phyloP scores from a whole-genome alignment of 2,888 invertebrate species.

The Dioctria rufipes region DNA sequence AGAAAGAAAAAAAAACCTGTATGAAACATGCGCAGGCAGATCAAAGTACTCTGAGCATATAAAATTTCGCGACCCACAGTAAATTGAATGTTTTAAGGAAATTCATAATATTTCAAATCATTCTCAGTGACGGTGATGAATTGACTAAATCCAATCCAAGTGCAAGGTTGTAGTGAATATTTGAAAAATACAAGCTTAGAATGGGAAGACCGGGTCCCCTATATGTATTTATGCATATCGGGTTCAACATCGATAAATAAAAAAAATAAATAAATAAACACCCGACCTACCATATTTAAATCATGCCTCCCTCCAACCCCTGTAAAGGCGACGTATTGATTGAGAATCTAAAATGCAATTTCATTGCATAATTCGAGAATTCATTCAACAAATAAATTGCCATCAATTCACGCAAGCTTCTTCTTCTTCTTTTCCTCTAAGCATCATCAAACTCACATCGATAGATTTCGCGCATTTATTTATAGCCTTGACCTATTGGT shows the following conservation, averaged over 20 bases:
- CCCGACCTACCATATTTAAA: conserved; percentile 5
- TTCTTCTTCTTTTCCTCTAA: background rate
- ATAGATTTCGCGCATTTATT: conserved; percentile 3
- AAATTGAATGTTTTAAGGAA: conserved; percentile 8
- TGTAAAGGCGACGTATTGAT: background rate
- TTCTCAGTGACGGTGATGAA: background rate
- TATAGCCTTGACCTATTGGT: conserved; percentile 45
- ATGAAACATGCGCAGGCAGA: background rate
- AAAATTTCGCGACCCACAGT: background rate
- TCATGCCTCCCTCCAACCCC: background rate
- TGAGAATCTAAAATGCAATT: conserved; percentile 36
- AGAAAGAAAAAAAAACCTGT: conserved; percentile 14
- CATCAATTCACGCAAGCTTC: conserved; percentile 15
- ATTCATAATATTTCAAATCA: conserved; percentile 5
- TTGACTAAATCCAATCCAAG: conserved; percentile 28
- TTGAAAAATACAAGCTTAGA: background rate
- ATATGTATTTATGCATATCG: background rate
- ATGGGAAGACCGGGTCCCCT: background rate
- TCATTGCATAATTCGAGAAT: conserved; percentile 31
- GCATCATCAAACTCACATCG: conserved; percentile 6
- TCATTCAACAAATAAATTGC: conserved; percentile 40
- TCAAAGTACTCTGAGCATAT: conserved; percentile 12
- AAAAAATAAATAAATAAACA: background rate
- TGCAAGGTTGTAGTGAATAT: conserved; percentile 20
- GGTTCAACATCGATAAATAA: too few relatives aligned